phyloP scores from a whole-genome alignment of 2,888 invertebrate species.

The Pollenia griseotomentosa region DNA sequence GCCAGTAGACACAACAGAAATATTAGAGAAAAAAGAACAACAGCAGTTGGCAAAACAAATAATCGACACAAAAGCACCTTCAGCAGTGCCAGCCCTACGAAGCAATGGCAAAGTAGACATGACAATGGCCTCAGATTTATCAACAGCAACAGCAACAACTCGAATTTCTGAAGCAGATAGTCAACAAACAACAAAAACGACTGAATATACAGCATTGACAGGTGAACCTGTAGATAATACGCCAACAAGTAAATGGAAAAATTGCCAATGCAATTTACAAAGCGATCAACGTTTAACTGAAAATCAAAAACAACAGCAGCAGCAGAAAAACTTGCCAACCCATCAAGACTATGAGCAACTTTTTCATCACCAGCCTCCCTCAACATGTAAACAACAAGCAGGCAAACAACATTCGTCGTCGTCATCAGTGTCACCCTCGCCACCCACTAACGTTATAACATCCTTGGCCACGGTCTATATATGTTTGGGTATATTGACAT shows the following conservation, averaged over 20 bases:
- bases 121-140: conserved; percentile 53
- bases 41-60: conserved; percentile 37
- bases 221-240: conserved; percentile 59
- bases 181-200: conserved; percentile 53
- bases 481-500: conserved; percentile 79
- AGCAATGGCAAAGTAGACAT: conserved; percentile 29
- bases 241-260: conserved; percentile 74
- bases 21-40: conserved; percentile 33
- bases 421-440: background rate
- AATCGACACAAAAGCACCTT: conserved; percentile 50
- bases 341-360: conserved; percentile 24
- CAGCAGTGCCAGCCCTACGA: conserved; percentile 25
- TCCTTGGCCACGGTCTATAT: conserved; percentile 78
- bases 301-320: conserved; percentile 51
- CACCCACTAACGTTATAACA: conserved; percentile 48
- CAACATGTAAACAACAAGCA: conserved; percentile 32
- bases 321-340: background rate
- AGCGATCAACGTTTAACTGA: conserved; percentile 66
- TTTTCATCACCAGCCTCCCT: conserved; percentile 40
- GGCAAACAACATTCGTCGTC: background rate
- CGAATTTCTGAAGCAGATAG: conserved; percentile 57
- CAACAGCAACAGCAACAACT: conserved; percentile 51
- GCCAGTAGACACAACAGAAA: conserved; percentile 58
- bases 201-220: conserved; percentile 54
- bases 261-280: conserved; percentile 74